Percentiles rank a stretch among this genome's conserved stretches.
Evolutionary conservation across 1,140 invertebrate genomes (phyloP).

Genomic region (Amphibalanus amphitrite): DNA sequence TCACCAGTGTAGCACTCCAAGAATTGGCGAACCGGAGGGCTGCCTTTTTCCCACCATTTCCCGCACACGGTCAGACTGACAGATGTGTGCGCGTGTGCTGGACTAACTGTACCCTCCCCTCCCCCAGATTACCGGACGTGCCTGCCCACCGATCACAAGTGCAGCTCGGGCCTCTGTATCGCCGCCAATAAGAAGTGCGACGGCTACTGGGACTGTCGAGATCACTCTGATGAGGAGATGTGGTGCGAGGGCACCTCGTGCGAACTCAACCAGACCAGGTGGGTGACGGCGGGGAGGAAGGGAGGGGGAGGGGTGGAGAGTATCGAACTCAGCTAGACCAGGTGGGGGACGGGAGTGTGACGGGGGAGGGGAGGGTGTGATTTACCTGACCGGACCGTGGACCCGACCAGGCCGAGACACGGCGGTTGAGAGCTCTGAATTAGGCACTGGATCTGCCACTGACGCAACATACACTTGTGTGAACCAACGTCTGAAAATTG

Average conservation of each 20-base stretch:
- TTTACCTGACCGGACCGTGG: not conserved
- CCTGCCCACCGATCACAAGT: constrained; percentile 62
- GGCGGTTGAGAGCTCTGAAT: not conserved
- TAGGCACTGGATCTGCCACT: not conserved
- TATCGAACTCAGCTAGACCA: too few species aligned
- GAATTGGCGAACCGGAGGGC: not conserved
- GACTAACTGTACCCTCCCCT: constrained; percentile 6
- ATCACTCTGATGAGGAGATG: constrained; percentile 74
- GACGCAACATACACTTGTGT: not conserved
- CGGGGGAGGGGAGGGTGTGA: too few species aligned
- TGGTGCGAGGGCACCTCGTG: constrained; percentile 40
- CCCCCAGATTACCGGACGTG: constrained; percentile 64
- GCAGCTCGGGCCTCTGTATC: constrained; percentile 59
- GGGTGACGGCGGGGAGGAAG: too few species aligned
- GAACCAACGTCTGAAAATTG: not conserved
- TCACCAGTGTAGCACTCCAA: not conserved
- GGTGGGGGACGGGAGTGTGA: too few species aligned
- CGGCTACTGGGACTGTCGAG: constrained; percentile 68
- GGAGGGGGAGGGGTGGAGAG: too few species aligned
- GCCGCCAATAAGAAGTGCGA: constrained; percentile 63
- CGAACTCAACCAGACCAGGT: constrained; percentile 55
- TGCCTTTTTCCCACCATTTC: not conserved
- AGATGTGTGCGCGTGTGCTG: not conserved
- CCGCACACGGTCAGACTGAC: not conserved
- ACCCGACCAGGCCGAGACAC: not conserved